Percentiles rank a stretch among this genome's conserved stretches.
These are phyloP conservation scores for Cenopis cana DNA, from an alignment of 2,888 invertebrate species.

Conservation along the genomic window DNA sequence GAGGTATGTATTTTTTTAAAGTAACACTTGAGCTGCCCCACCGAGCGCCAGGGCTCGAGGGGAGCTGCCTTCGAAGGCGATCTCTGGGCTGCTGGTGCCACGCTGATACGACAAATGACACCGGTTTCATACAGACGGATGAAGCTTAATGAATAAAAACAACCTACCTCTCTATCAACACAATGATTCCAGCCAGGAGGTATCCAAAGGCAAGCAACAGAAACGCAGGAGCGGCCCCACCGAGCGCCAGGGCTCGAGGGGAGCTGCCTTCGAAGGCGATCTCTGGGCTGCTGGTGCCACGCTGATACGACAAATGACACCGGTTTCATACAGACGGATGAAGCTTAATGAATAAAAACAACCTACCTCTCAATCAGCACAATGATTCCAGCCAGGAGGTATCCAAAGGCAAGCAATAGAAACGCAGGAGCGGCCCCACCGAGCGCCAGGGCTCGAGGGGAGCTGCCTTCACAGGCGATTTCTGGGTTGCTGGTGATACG, in stretches of 20 bases:
- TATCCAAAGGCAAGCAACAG: slow-evolving; percentile 66
- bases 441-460: slow-evolving; percentile 69
- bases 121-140: no score
- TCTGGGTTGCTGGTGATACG: slow-evolving; percentile 53
- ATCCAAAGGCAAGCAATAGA: slow-evolving; percentile 66
- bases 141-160: not conserved
- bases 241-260: slow-evolving; percentile 70
- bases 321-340: slow-evolving; percentile 65
- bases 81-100: no score
- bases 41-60: no score
- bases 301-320: slow-evolving; percentile 63
- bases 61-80: no score
- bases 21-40: no score
- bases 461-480: slow-evolving; percentile 65
- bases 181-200: slow-evolving; percentile 56
- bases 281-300: slow-evolving; percentile 52
- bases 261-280: slow-evolving; percentile 67
- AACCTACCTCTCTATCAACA: slow-evolving; percentile 66
- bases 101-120: no score
- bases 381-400: slow-evolving; percentile 55
- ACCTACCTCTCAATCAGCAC: slow-evolving; percentile 67
- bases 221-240: slow-evolving; percentile 77
- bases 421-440: slow-evolving; percentile 78
- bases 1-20: no score
- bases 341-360: slow-evolving; percentile 39